Percentiles rank a stretch among this genome's conserved stretches.
Evolutionary conservation across 2,797 vertebrate species (phyloP).

Genomic region (Acanthurus lineatus): DNA sequence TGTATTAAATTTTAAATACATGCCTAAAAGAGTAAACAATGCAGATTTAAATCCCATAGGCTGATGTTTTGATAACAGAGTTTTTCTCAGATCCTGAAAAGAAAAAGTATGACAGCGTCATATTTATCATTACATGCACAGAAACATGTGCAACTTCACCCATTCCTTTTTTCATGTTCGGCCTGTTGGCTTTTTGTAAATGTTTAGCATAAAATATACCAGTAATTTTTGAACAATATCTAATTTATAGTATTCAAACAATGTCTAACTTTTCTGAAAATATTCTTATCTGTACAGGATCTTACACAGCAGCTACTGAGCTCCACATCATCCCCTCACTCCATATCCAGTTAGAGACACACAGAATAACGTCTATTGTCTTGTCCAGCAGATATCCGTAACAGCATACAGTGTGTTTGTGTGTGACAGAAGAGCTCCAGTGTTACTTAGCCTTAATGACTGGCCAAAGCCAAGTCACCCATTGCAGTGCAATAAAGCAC

Average conservation of each 20-base stretch:
- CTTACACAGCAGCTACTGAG: constrained; percentile 88
- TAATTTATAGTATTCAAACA: no score
- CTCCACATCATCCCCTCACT: constrained; percentile 83
- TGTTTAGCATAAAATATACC: neutral
- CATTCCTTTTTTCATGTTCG: neutral
- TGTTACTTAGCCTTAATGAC: constrained; percentile 58
- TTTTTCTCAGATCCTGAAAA: neutral
- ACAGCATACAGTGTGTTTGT: constrained; percentile 59
- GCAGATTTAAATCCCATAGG: neutral
- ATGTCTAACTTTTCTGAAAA: neutral
- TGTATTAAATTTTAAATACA: neutral
- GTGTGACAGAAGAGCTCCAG: constrained; percentile 61
- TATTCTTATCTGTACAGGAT: constrained; percentile 10
- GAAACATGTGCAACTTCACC: neutral
- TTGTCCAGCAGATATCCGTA: constrained; percentile 72
- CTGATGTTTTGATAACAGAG: neutral
- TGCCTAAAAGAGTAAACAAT: neutral
- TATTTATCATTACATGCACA: neutral
- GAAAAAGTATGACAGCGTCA: neutral
- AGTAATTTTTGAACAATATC: neutral
- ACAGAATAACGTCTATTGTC: constrained; percentile 89
- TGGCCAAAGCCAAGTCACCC: constrained; percentile 39
- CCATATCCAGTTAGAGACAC: constrained; percentile 85
- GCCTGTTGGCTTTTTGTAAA: neutral
- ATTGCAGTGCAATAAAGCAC: constrained; percentile 14